Evolutionary conservation across 2,888 invertebrate genomes (phyloP).

Genomic region (Uloborus plumipes): DNA sequence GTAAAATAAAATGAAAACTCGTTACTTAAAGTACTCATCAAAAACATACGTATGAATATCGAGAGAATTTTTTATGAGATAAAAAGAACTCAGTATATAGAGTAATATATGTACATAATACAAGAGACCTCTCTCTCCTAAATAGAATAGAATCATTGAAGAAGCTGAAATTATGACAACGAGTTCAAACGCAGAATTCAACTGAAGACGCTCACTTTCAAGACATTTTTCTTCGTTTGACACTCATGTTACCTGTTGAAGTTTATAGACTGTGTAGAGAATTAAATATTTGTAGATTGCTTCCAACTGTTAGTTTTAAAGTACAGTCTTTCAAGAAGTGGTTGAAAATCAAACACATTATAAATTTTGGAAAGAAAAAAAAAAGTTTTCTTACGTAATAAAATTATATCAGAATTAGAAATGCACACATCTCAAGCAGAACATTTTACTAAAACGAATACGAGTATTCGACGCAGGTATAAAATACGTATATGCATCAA

Average conservation of each 20-base stretch:
- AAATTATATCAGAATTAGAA: slow-evolving; percentile 16
- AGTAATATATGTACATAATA: slow-evolving; percentile 53
- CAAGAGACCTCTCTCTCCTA: slow-evolving; percentile 31
- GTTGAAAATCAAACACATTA: slow-evolving; percentile 35
- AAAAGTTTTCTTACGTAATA: slow-evolving; percentile 28
- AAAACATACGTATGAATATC: slow-evolving; percentile 55
- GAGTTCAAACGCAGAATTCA: slow-evolving; percentile 52
- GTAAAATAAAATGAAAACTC: slow-evolving; percentile 1
- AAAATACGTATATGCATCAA: slow-evolving; percentile 49
- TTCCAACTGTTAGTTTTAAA: slow-evolving; percentile 58
- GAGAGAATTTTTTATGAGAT: slow-evolving; percentile 37
- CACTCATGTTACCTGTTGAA: slow-evolving; percentile 60
- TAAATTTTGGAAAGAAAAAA: slow-evolving; percentile 14
- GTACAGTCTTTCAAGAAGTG: slow-evolving; percentile 52
- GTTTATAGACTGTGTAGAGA: slow-evolving; percentile 55
- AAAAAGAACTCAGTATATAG: slow-evolving; percentile 40
- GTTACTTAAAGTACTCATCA: slow-evolving; percentile 37
- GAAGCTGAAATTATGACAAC: slow-evolving; percentile 46
- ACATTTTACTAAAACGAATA: slow-evolving; percentile 1
- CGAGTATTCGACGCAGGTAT: slow-evolving; percentile 2
- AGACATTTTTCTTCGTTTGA: slow-evolving; percentile 47
- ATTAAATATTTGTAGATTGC: slow-evolving; percentile 60
- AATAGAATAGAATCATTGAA: slow-evolving; percentile 23
- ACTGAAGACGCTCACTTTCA: slow-evolving; percentile 51
- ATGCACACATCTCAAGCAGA: neutral